Conservation (phyloP, 2,797 vertebrate genomes). For the Lemur catta region DNA sequence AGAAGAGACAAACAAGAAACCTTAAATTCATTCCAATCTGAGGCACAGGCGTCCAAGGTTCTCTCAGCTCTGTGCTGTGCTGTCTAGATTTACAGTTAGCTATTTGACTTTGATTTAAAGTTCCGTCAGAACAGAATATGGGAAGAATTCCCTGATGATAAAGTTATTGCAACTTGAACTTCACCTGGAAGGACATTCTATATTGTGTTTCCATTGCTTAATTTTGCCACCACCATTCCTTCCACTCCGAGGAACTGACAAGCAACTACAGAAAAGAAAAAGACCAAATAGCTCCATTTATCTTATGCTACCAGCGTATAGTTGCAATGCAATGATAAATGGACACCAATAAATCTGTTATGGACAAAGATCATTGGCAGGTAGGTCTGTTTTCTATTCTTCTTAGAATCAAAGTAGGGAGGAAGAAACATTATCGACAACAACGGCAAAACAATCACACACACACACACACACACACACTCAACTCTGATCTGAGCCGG, state of each 20-base stretch:
- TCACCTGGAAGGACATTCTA: constrained; percentile 29
- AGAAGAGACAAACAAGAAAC: not conserved
- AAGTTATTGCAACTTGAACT: not conserved
- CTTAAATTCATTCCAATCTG: constrained; percentile 5
- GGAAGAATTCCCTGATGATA: constrained; percentile 1
- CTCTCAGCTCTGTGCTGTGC: not conserved
- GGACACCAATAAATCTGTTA: constrained; percentile 68
- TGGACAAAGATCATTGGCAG: constrained; percentile 28
- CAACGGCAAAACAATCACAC: not conserved
- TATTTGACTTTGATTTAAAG: constrained; percentile 39
- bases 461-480: not conserved
- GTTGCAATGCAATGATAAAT: constrained; percentile 72
- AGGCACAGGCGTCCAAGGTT: not conserved
- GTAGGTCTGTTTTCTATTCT: not conserved
- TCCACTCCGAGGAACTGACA: constrained; percentile 54
- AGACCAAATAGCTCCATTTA: constrained; percentile 71
- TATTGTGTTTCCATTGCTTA: not conserved
- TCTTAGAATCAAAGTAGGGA: not conserved
- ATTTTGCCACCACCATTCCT: constrained; percentile 37
- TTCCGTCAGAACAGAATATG: not conserved
- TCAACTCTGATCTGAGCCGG: not conserved
- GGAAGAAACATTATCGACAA: not conserved
- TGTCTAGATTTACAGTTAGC: not conserved
- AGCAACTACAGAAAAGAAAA: constrained; percentile 64
- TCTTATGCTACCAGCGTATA: constrained; percentile 58